Base-by-base conservation (phyloP, 2,113 vertebrate species). In the Mesocricetus auratus region DNA sequence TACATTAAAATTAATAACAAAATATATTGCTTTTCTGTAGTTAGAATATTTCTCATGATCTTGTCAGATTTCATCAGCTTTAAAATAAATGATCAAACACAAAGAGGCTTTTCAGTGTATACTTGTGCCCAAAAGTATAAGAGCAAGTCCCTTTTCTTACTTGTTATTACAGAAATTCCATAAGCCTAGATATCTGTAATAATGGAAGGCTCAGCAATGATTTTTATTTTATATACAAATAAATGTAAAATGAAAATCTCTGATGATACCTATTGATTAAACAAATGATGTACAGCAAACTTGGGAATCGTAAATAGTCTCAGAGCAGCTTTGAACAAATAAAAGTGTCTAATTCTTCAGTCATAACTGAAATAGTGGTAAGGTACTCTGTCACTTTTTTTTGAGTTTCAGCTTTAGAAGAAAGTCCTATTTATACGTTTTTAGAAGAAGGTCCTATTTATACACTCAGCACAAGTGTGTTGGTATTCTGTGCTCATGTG, bases 41-140 rank as follows among this genome's bases (percentile, higher is more conserved):
- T 86, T 93, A 92, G 95, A 69, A 91, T 95, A 90, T 69, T 95
- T 93, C 83, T 97, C 97, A 96, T 97, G 91, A 97, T 97, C 96
- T 95, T 98, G 97, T 98, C 97, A 98, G 39, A 90, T 97, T 66
- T 97, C 95, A 96, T 97, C 98, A 98, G 81, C n/a, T 69, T 85
- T 93, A 96, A 96, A 94, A 89, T 45, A 92, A 77, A 53, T 39
- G 7, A 83, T 89, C 26, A 91, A 96, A 93, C 39, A 87, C 69
- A 33, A 71, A 45, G 29, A 74, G n/a, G 2, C 64, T 82, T 90
- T 64, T 11, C 1, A 1, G 77, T 86, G 22, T 88, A 60, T 71
- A 60, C 93, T 81, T 94, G 31, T 78, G 81, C 17, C 81, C 53
- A 36, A 90, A 88, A 89, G 53, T 64, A 50, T 36, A 86, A 53